These are phyloP conservation scores for Drosophila birchii DNA, from an alignment of 2,888 invertebrate genomes.

Conservation along the genomic window DNA sequence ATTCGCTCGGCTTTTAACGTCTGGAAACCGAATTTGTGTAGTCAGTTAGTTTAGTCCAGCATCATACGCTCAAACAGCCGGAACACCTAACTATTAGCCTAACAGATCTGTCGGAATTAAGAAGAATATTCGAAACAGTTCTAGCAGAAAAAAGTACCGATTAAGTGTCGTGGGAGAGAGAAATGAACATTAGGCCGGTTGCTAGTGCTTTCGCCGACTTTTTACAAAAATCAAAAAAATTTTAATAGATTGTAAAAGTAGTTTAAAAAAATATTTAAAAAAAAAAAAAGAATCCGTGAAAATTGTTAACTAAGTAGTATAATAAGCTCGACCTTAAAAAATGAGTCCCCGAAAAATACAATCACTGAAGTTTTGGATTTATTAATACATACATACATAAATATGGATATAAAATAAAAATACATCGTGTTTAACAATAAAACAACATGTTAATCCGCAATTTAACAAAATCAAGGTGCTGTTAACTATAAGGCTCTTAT, in stretches of 20 bases:
- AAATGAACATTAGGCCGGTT: not conserved
- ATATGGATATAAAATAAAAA: not conserved
- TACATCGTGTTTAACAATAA: not conserved
- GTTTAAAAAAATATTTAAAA: not conserved
- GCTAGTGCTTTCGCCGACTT: no score
- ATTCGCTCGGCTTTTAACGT: not conserved
- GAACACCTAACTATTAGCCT: not conserved
- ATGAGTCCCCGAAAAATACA: not conserved
- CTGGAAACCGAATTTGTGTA: not conserved
- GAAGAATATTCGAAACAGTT: not conserved
- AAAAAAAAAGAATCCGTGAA: not conserved
- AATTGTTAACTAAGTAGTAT: not conserved
- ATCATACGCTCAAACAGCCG: not conserved
- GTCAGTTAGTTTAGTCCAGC: constrained; percentile 10
- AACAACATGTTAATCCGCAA: not conserved
- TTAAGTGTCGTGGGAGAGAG: not conserved
- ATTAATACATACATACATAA: not conserved
- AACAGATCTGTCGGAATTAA: not conserved
- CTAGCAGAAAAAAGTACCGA: not conserved
- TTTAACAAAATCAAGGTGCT: not conserved
- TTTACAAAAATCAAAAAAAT: not conserved
- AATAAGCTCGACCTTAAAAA: not conserved
- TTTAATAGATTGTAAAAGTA: not conserved
- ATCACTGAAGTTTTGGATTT: not conserved
- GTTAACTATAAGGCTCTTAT: not conserved